Conservation (phyloP, 2,888 invertebrate species). For the Ophioninae sp. region DNA sequence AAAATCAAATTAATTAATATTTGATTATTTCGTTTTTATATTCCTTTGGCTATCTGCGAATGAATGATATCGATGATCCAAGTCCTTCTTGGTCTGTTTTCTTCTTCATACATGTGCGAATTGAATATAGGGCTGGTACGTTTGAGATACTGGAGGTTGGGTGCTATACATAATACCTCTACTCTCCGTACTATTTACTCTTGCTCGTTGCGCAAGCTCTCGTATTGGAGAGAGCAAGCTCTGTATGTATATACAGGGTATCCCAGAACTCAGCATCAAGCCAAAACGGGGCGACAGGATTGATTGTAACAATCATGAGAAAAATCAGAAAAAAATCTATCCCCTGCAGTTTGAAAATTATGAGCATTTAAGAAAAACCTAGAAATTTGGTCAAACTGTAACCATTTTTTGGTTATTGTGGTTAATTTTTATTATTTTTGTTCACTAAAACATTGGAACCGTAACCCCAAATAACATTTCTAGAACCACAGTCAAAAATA, state of each 20-base stretch:
- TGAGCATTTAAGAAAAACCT: too few species aligned
- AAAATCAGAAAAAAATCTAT: too few species aligned
- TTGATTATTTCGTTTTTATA: neutral
- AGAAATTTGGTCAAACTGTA: too few species aligned
- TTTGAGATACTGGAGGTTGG: slow-evolving; percentile 44
- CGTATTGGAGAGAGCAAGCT: slow-evolving; percentile 37
- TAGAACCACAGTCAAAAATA: too few species aligned
- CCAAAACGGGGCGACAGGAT: too few species aligned
- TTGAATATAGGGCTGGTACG: slow-evolving; percentile 40
- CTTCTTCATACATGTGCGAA: neutral
- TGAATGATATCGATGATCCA: neutral
- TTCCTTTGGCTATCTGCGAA: neutral
- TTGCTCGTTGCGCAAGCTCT: slow-evolving; percentile 52
- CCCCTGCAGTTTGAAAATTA: too few species aligned
- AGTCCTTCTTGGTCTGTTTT: slow-evolving; percentile 5
- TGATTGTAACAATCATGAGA: too few species aligned
- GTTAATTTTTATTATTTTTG: too few species aligned
- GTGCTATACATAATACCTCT: slow-evolving; percentile 22
- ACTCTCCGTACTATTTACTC: slow-evolving; percentile 43
- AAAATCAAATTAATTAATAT: neutral
- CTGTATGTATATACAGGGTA: slow-evolving; percentile 10
- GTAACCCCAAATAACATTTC: too few species aligned
- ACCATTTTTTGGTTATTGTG: too few species aligned
- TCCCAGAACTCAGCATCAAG: too few species aligned
- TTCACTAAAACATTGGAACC: too few species aligned